Evolutionary conservation across 2,888 invertebrate genomes (phyloP).

Genomic region (Tetropium fuscum): DNA sequence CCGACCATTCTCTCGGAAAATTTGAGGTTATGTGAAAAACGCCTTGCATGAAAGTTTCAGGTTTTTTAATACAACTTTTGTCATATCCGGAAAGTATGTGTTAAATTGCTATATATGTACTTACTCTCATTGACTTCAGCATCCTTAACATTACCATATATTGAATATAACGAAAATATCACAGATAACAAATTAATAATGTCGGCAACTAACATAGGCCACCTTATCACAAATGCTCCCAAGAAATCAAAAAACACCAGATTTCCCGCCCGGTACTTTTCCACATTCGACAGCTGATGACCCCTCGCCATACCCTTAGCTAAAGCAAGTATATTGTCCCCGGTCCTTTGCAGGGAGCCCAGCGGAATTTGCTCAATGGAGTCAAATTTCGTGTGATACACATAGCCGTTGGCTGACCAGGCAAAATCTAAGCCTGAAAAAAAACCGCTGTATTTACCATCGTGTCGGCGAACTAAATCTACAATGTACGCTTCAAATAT

Average conservation of each 20-base stretch:
- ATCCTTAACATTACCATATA: slow-evolving; percentile 66
- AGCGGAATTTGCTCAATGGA: slow-evolving; percentile 81
- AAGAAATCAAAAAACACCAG: slow-evolving; percentile 87
- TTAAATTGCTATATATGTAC: slow-evolving; percentile 11
- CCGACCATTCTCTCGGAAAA: no score
- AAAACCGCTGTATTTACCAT: no score
- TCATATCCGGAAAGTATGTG: background rate
- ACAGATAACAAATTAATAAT: slow-evolving; percentile 69
- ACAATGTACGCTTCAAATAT: background rate
- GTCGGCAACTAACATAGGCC: slow-evolving; percentile 71
- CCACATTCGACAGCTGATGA: slow-evolving; percentile 67
- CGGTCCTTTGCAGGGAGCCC: slow-evolving; percentile 88
- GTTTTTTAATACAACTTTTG: slow-evolving; percentile 4
- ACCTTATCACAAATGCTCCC: slow-evolving; percentile 78
- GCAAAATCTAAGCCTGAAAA: slow-evolving; percentile 90
- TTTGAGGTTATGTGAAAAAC: no score
- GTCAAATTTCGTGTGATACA: slow-evolving; percentile 93
- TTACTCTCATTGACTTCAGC: slow-evolving; percentile 63
- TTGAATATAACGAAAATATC: slow-evolving; percentile 68
- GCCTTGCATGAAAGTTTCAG: no score
- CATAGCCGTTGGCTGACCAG: slow-evolving; percentile 92
- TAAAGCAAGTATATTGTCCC: slow-evolving; percentile 88
- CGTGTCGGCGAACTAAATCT: background rate
- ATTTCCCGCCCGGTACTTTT: slow-evolving; percentile 67
- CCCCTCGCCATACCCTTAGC: slow-evolving; percentile 73